Conservation (phyloP, 2,113 vertebrate genomes). For the Onychostoma macrolepis region DNA sequence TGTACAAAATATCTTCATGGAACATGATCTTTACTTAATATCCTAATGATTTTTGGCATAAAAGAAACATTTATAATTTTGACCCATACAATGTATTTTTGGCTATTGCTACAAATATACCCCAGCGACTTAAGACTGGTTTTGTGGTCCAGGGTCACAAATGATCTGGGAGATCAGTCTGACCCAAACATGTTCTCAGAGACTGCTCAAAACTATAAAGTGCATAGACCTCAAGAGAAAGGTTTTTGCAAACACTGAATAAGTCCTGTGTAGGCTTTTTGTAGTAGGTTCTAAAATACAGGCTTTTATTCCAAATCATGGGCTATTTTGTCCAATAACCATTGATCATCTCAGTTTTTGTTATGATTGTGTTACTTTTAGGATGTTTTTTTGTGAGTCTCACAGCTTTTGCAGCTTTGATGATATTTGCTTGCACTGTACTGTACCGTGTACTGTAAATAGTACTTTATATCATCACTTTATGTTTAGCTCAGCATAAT, state of each 20-base stretch:
- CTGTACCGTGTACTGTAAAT: slow-evolving; percentile 7
- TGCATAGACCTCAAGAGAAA: background rate
- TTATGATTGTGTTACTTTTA: background rate
- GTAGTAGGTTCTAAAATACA: background rate
- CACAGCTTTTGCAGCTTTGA: background rate
- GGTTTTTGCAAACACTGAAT: background rate
- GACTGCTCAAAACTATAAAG: background rate
- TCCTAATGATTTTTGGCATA: too few species aligned
- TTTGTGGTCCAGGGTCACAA: too few species aligned
- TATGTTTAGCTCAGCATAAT: slow-evolving; percentile 72
- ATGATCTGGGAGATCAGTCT: background rate
- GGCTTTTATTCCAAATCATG: background rate
- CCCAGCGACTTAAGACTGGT: too few species aligned
- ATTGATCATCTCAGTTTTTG: background rate
- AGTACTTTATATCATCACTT: slow-evolving; percentile 40
- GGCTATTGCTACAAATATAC: too few species aligned
- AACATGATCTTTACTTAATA: too few species aligned
- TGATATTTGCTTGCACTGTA: background rate
- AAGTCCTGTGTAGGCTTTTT: background rate
- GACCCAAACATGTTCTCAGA: background rate
- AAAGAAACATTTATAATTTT: too few species aligned
- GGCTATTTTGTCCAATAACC: background rate
- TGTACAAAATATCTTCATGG: too few species aligned
- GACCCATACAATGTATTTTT: too few species aligned
- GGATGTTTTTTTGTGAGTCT: background rate